These are phyloP conservation scores for Drosophila nigromelanica DNA, from an alignment of 1,140 invertebrate species.

Conservation along the genomic window DNA sequence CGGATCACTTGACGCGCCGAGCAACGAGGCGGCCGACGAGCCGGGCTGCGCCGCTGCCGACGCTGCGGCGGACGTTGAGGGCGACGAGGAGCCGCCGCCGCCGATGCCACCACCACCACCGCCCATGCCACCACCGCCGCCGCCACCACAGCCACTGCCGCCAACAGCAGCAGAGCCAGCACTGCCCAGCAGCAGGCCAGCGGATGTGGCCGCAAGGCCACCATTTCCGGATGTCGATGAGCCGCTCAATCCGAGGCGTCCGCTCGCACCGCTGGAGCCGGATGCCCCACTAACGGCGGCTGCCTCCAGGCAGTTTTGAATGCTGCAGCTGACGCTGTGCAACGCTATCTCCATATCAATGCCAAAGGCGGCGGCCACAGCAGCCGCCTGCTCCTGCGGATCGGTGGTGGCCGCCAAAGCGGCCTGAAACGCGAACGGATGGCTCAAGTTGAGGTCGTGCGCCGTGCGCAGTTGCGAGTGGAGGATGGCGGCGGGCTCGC, in stretches of 20 bases:
- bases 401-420: conserved; percentile 79
- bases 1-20: conserved; percentile 86
- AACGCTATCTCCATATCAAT: conserved; percentile 81
- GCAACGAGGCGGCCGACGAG: conserved; percentile 75
- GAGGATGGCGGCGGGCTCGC: conserved; percentile 87
- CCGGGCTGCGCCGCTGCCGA: conserved; percentile 81
- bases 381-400: conserved; percentile 84
- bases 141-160: conserved; percentile 11
- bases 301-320: conserved; percentile 55
- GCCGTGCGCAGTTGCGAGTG: conserved; percentile 76
- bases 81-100: conserved; percentile 65
- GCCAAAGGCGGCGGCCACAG: conserved; percentile 67
- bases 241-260: conserved; percentile 39
- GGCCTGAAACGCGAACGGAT: conserved; percentile 84
- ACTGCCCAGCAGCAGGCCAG: conserved; percentile 31
- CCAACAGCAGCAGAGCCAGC: conserved; percentile 18
- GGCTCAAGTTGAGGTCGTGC: conserved; percentile 84
- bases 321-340: conserved; percentile 83
- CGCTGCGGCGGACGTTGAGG: conserved; percentile 77
- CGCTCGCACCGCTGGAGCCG: conserved; percentile 51
- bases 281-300: conserved; percentile 29
- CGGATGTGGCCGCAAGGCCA: conserved; percentile 24
- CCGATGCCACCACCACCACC: conserved; percentile 34
- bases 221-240: conserved; percentile 55
- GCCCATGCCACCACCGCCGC: conserved; percentile 23